Evolutionary conservation across 2,888 invertebrate genomes (phyloP).

Genomic region (Callosobruchus maculatus): DNA sequence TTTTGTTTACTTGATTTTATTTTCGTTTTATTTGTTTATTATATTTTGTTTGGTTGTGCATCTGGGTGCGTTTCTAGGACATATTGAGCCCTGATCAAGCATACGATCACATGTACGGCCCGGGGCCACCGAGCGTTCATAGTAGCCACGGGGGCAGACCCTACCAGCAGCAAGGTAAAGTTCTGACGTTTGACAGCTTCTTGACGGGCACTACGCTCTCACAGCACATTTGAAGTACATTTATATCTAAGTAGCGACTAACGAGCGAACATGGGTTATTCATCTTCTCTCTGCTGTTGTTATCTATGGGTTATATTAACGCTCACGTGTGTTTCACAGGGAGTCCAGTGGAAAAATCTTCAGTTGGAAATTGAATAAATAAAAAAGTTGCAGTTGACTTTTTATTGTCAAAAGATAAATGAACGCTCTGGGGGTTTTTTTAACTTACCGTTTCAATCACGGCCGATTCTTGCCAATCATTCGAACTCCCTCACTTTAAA

Average conservation of each 20-base stretch:
- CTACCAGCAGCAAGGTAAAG: conserved; percentile 82
- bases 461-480: no score
- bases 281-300: background rate
- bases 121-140: conserved; percentile 84
- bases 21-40: conserved; percentile 39
- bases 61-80: conserved; percentile 62
- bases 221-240: background rate
- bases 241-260: background rate
- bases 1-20: conserved; percentile 35
- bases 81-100: conserved; percentile 89
- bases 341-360: no score
- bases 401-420: no score
- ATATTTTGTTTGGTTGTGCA: conserved; percentile 26
- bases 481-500: no score
- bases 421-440: no score
- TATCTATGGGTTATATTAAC: background rate
- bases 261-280: background rate
- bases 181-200: background rate
- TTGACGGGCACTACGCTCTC: background rate
- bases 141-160: conserved; percentile 73
- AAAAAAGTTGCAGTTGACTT: no score
- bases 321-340: background rate
- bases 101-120: conserved; percentile 90
- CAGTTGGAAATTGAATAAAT: no score
- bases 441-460: no score